Percentiles rank a stretch among this genome's conserved stretches.
Conservation (phyloP, 2,113 vertebrate species). For the Lepidothrix coronata region DNA sequence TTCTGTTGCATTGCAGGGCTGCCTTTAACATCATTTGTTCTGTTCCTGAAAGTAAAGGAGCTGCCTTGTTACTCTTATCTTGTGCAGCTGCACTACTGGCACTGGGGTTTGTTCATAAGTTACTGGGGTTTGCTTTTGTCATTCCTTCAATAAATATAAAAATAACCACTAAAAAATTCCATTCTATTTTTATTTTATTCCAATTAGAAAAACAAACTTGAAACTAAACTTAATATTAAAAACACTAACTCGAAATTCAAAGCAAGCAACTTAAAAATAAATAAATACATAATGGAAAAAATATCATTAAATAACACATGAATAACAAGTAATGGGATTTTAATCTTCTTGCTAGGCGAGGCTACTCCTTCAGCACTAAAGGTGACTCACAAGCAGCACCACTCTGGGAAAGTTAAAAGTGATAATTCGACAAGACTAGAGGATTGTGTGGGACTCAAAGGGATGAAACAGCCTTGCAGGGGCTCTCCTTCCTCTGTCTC, state of each 20-base stretch:
- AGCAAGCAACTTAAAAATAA: slow-evolving; percentile 61
- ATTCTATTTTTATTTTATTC: slow-evolving; percentile 35
- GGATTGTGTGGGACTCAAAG: background rate
- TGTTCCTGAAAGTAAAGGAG: background rate
- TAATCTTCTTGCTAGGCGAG: slow-evolving; percentile 51
- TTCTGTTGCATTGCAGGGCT: background rate
- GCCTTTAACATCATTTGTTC: background rate
- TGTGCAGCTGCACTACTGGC: background rate
- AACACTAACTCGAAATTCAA: slow-evolving; percentile 2
- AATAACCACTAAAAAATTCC: background rate
- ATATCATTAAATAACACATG: slow-evolving; percentile 65
- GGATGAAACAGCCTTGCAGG: slow-evolving; percentile 15
- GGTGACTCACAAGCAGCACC: slow-evolving; percentile 56
- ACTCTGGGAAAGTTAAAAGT: background rate
- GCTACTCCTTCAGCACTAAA: slow-evolving; percentile 24
- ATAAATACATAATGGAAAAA: slow-evolving; percentile 63
- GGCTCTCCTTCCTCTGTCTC: background rate
- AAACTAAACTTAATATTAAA: slow-evolving; percentile 43
- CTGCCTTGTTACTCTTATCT: background rate
- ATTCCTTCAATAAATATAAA: background rate
- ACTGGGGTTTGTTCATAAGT: background rate
- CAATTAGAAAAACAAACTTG: slow-evolving; percentile 42
- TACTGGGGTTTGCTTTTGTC: background rate
- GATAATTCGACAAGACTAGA: background rate
- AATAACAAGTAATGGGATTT: slow-evolving; percentile 62